Percentiles rank a stretch among this genome's conserved stretches.
phyloP scores from a whole-genome alignment of 2,113 vertebrate genomes.

The Formicarius rufipectus region DNA sequence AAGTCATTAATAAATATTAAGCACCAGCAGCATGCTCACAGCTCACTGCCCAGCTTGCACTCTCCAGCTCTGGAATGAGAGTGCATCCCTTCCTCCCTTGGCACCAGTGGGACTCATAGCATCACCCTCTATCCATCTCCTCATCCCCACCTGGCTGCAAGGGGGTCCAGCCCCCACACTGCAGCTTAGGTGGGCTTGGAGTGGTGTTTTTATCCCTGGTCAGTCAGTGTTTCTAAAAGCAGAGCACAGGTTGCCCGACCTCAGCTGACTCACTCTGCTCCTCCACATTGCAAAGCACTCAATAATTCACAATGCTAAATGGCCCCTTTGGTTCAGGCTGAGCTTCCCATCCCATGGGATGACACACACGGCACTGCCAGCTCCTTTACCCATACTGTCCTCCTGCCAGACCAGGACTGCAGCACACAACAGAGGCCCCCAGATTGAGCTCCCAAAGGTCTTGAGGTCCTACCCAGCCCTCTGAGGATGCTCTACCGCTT shows the following conservation, averaged over 20 bases:
- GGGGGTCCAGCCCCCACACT: not conserved
- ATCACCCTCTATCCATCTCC: fast-evolving
- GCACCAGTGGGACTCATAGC: not conserved
- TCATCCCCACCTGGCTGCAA: not conserved
- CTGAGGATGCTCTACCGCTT: not conserved
- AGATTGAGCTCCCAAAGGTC: not conserved
- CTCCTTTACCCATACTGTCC: not conserved
- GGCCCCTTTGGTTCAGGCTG: constrained; percentile 47
- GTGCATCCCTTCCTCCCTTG: not conserved
- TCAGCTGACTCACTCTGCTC: not conserved
- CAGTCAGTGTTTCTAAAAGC: not conserved
- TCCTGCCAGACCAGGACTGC: constrained; percentile 44
- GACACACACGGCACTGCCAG: not conserved
- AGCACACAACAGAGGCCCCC: not conserved
- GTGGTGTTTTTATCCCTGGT: not conserved
- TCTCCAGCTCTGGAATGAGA: not conserved
- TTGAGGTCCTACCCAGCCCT: not conserved
- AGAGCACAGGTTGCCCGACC: not conserved
- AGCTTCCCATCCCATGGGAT: constrained; percentile 16
- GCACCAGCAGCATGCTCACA: not conserved
- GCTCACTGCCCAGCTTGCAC: constrained; percentile 10
- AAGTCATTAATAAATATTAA: constrained; percentile 54
- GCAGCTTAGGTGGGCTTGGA: not conserved
- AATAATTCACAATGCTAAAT: constrained; percentile 65
- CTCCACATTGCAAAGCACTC: not conserved